Base-by-base conservation (phyloP, 2,888 invertebrate genomes). In the Lasioglossum lativentre region DNA sequence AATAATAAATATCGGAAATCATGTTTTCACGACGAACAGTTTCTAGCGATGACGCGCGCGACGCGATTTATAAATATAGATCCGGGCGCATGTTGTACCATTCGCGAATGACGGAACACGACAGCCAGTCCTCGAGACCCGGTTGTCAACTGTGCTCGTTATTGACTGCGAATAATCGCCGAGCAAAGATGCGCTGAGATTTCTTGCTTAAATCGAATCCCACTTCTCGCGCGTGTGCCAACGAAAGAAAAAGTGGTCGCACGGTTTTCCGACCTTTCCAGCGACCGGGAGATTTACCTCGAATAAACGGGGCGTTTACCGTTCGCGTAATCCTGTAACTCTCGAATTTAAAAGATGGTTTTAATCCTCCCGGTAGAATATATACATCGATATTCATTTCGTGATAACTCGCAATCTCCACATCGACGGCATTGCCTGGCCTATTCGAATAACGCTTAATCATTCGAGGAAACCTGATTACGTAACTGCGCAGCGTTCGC, bases 41-140 rank as follows among this genome's bases (percentile, higher is more conserved):
- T 90, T 90, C 88, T 86, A 91, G 90, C 89, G 92, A 91, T 92
- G 92, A 92, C 90, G 91, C 34, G 91, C 34, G 34, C 88, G 88
- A 86, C 79, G 66, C 78, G 74, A 78, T 75, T 90, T 90, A 89
- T 90, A 90, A 93, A 93, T 92, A 91, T 92, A 92, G 92, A 85
- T 80, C 78, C 78, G 75, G 56, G 66, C 70, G 77, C 80, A 85
- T 84, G 88, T 89, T 84, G 88, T 89, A 88, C 88, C 84, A 73
- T 86, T 75, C 80, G 68, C 79, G 71, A 82, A 89, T 89, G 86
- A 90, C 80, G 87, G 77, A 80, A 78, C 71, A 79, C 71, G 80
- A 59, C 82, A 75, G 70, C n/a, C 77, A 71, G 75, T 45, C 78
- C 63, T 40, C 34, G 2, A 3, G 45, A 71, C 78, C 5, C 27